Percentiles rank a stretch among this genome's conserved stretches.
Evolutionary conservation across 2,888 invertebrate species (phyloP).

Genomic region (Dryobota labecula): DNA sequence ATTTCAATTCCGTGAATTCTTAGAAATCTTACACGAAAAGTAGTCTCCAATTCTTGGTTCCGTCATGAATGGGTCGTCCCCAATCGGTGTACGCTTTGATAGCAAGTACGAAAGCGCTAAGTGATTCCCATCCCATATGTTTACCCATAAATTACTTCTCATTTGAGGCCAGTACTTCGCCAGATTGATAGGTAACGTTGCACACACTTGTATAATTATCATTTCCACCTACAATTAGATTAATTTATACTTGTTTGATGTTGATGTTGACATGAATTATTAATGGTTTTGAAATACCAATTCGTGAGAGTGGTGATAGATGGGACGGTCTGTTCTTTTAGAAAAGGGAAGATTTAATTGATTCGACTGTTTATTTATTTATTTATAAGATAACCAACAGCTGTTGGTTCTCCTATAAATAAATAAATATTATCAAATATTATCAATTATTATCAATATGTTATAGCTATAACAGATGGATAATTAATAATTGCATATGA

Average conservation of each 20-base stretch:
- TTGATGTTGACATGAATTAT: constrained; percentile 60
- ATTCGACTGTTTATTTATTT: background rate
- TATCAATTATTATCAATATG: no score
- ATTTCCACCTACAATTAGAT: constrained; percentile 63
- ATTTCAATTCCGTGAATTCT: constrained; percentile 42
- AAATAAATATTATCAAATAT: no score
- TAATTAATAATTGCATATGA: no score
- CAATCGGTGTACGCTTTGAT: constrained; percentile 71
- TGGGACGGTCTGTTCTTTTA: constrained; percentile 4
- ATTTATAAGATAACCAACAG: no score
- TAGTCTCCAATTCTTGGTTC: constrained; percentile 56
- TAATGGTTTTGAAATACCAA: constrained; percentile 58
- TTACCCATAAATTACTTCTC: constrained; percentile 79
- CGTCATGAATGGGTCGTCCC: constrained; percentile 65
- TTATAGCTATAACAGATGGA: no score
- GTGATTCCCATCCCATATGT: constrained; percentile 77
- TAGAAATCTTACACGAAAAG: constrained; percentile 25
- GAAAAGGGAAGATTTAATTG: constrained; percentile 7
- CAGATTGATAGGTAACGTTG: constrained; percentile 74
- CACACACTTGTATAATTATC: constrained; percentile 61
- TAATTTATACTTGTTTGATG: constrained; percentile 58
- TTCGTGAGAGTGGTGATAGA: constrained; percentile 49
- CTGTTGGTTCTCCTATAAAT: no score
- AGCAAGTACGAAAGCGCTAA: constrained; percentile 74
- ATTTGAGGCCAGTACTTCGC: constrained; percentile 73